Percentiles rank a stretch among this genome's conserved stretches.
These are phyloP conservation scores for Bemisia tabaci DNA, from an alignment of 1,140 invertebrate genomes.

Conservation along the genomic window DNA sequence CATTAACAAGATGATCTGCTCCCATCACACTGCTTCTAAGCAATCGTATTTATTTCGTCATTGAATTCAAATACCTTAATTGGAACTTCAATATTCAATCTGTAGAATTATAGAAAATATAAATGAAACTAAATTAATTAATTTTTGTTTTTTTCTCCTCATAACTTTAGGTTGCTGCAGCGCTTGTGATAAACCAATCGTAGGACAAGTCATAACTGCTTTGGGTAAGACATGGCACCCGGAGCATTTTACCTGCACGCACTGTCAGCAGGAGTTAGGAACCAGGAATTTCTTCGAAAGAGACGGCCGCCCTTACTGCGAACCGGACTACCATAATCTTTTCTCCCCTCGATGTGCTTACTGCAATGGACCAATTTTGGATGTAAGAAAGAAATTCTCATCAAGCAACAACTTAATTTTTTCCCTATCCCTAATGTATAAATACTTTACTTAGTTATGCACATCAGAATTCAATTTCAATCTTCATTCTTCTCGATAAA, in stretches of 20 bases:
- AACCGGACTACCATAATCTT: constrained; percentile 93
- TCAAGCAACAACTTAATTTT: background rate
- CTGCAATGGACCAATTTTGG: constrained; percentile 95
- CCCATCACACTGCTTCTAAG: too few relatives aligned
- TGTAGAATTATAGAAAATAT: too few relatives aligned
- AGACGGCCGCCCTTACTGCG: constrained; percentile 92
- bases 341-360: constrained; percentile 97
- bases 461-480: too few relatives aligned
- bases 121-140: too few relatives aligned
- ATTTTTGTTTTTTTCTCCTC: background rate
- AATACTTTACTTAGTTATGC: too few relatives aligned
- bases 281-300: constrained; percentile 98
- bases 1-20: too few relatives aligned
- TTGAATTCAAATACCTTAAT: too few relatives aligned
- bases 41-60: too few relatives aligned
- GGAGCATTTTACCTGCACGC: constrained; percentile 95
- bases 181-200: constrained; percentile 94
- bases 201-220: constrained; percentile 92
- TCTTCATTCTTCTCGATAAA: too few relatives aligned
- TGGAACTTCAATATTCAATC: too few relatives aligned
- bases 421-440: background rate
- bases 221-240: constrained; percentile 99
- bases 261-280: constrained; percentile 91
- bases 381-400: constrained; percentile 47
- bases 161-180: constrained; percentile 79